Base-by-base conservation (phyloP, 2,797 vertebrate species). In the Oryzias sinensis region DNA sequence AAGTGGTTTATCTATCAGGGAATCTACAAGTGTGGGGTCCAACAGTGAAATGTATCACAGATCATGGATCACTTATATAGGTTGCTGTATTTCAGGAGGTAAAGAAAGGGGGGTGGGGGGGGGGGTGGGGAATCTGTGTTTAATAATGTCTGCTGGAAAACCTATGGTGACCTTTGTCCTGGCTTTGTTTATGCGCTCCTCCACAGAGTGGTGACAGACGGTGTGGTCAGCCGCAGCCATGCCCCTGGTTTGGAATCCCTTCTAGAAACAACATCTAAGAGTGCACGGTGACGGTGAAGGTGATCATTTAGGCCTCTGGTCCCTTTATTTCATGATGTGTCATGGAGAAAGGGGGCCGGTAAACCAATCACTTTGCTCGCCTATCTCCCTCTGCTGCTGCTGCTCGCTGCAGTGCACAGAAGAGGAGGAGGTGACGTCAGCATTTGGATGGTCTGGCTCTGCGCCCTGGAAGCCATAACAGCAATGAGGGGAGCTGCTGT, bases 261-360 rank as follows among this genome's bases (percentile, higher is more conserved):
- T 84, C 88, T 88, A 88, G 84, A 92, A 18, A 91, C 87, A 92
- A 92, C 89, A 92, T 77, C 56, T 72, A 77, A 89, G 84, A 85
- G 88, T 86, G 88, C 89, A 89, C 80, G 80, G 78, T 62, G 83
- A 91, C 91, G 91, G 91, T 92, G 88, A 87, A 92, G 65, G 90
- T 87, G 90, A 92, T 92, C 82, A 93, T 92, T 91, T 87, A 88
- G 87, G 87, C 80, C 80, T 87, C 68, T 40, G 63, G 74, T 82
- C 83, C 86, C 90, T 91, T 89, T 90, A 90, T 90, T 91, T 92
- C 86, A 82, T 89, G 91, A 84, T 90, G 91, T 91, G 90, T 93
- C 89, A 92, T 83, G 72, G 84, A 86, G 77, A 78, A 49, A 84
- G 74, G 77, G 77, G 69, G 77, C 81, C 85, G 80, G 88, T 86